Percentiles rank a stretch among this genome's conserved stretches.
Evolutionary conservation across 2,888 invertebrate species (phyloP).

Genomic region (Andrena bucephala): DNA sequence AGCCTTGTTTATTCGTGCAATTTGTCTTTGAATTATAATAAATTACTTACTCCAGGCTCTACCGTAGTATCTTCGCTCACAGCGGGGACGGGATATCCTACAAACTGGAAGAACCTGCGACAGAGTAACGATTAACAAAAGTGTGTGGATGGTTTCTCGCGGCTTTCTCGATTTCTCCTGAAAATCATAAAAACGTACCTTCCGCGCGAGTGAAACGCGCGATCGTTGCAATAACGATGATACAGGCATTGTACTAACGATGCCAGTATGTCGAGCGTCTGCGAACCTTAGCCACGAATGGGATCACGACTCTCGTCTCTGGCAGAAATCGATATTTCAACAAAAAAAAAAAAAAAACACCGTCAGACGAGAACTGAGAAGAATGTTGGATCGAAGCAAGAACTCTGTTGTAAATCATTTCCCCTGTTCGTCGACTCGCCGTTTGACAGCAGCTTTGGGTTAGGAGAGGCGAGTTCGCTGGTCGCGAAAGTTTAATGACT

Average conservation of each 20-base stretch:
- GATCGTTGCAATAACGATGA: background rate
- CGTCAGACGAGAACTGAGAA: background rate
- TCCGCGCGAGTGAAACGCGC: background rate
- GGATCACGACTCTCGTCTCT: conserved; percentile 3
- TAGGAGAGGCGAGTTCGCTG: too few relatives aligned
- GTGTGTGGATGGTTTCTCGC: background rate
- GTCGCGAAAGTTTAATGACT: too few relatives aligned
- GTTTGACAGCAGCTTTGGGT: too few relatives aligned
- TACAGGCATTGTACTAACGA: conserved; percentile 40
- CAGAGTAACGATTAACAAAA: background rate
- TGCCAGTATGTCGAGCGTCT: conserved; percentile 14
- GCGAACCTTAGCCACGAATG: conserved; percentile 4
- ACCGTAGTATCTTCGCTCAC: background rate
- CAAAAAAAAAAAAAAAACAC: background rate
- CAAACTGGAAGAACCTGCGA: background rate
- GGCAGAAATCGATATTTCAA: conserved; percentile 7
- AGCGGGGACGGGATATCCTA: background rate
- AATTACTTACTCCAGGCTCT: too few relatives aligned
- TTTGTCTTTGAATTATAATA: too few relatives aligned
- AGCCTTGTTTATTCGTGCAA: too few relatives aligned
- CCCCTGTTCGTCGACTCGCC: too few relatives aligned
- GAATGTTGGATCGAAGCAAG: background rate
- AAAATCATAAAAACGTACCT: background rate
- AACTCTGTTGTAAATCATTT: background rate
- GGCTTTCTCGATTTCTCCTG: background rate